These are phyloP conservation scores for Agrypnus murinus DNA, from an alignment of 2,888 invertebrate genomes.

Conservation along the genomic window DNA sequence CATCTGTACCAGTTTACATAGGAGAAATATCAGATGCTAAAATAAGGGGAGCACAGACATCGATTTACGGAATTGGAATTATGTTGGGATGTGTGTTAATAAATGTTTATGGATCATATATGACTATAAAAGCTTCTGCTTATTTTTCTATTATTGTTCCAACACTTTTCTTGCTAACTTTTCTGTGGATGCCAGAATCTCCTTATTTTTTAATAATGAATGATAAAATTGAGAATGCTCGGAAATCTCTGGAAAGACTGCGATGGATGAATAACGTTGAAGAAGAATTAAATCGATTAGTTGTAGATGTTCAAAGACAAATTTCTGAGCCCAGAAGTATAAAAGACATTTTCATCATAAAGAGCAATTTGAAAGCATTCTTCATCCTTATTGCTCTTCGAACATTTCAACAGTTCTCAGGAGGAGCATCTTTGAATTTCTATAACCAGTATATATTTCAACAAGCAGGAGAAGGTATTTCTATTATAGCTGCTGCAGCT, in stretches of 20 bases:
- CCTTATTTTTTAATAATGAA: conserved; percentile 71
- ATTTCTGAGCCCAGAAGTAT: conserved; percentile 70
- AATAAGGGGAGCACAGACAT: conserved; percentile 54
- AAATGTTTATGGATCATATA: conserved; percentile 45
- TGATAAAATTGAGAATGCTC: conserved; percentile 58
- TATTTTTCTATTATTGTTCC: conserved; percentile 53
- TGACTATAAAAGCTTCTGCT: conserved; percentile 33
- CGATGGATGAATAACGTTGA: conserved; percentile 59
- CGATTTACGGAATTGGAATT: conserved; percentile 50
- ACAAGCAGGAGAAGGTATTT: conserved; percentile 62
- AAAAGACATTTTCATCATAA: conserved; percentile 73
- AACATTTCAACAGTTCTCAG: conserved; percentile 62
- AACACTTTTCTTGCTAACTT: conserved; percentile 57
- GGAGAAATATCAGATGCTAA: conserved; percentile 57
- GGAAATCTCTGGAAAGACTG: conserved; percentile 57
- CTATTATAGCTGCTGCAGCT: conserved; percentile 67
- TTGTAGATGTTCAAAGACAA: conserved; percentile 62
- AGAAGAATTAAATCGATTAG: conserved; percentile 59
- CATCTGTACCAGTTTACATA: conserved; percentile 55
- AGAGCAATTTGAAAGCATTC: conserved; percentile 77
- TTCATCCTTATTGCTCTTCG: conserved; percentile 75
- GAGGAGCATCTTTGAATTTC: conserved; percentile 60
- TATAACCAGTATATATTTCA: conserved; percentile 66
- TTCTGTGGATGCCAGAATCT: conserved; percentile 74
- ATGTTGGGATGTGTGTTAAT: conserved; percentile 59